phyloP scores from a whole-genome alignment of 30 jellyfish, hydroid and myxozoan species.

The Aurelia sp. region DNA sequence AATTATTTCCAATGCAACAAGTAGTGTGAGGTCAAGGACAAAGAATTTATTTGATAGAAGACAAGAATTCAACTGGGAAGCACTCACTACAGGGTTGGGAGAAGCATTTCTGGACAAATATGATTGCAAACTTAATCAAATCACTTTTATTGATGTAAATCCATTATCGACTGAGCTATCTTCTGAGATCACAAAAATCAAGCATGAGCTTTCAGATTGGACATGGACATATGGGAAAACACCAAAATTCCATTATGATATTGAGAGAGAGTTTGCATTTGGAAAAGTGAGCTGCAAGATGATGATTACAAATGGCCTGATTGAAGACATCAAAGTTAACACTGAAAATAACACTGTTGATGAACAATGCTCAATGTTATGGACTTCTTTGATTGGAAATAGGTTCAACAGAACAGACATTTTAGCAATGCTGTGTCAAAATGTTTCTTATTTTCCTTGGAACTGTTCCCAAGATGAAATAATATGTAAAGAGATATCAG shows the following conservation, averaged over 20 bases:
- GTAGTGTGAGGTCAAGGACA: constrained; percentile 78
- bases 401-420: constrained; percentile 49
- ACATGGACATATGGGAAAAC: constrained; percentile 94
- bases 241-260: constrained; percentile 73
- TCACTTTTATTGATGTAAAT: constrained; percentile 10
- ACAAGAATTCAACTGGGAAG: constrained; percentile 39
- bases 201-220: constrained; percentile 68
- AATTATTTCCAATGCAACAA: constrained; percentile 84
- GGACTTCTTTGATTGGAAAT: constrained; percentile 16
- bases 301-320: constrained; percentile 44
- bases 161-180: constrained; percentile 14
- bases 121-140: neutral
- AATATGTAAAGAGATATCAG: constrained; percentile 24
- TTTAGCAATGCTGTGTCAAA: constrained; percentile 15
- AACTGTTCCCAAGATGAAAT: neutral
- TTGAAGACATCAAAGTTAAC: constrained; percentile 9
- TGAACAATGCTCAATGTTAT: neutral
- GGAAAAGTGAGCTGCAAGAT: constrained; percentile 12
- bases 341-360: neutral
- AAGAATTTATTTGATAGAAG: constrained; percentile 61
- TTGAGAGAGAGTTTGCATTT: constrained; percentile 13
- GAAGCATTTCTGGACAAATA: constrained; percentile 11
- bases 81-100: constrained; percentile 36
- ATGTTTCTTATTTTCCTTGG: neutral
- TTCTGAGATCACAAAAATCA: neutral